Evolutionary conservation across 2,888 invertebrate genomes (phyloP), one percentile per base, ranked within the genome.

Genomic region (Tribolium freemani): DNA sequence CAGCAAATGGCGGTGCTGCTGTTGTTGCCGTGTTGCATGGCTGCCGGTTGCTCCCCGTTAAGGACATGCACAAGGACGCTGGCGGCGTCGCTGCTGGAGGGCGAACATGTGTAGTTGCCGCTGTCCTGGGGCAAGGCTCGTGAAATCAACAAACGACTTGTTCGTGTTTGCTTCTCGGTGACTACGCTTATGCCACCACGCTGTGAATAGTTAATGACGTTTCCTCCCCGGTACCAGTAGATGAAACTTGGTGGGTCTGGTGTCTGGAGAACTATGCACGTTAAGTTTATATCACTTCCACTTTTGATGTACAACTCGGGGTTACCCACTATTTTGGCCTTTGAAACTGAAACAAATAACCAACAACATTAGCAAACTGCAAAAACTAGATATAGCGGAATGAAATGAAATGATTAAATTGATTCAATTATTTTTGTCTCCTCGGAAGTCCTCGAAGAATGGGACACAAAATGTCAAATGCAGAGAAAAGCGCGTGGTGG

Each of bases 281-380:
- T 96, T 87, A 96, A 90, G 89, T 96, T 96, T 88, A 96, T 95
- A 90, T 96, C 95, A 84, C 94, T 95, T 80, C 96, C 96, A 83
- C 94, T 94, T 85, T 94, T 93, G 86, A 96, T 94, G 88, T 93
- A 94, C 85, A 95, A 88, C 88, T 96, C 96, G 31, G 93, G 91
- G 83, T 94, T 95, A 51, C 95, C 94, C 84, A 94, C 89, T 84
- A 96, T 96, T 89, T 94, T 94, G 79, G 96, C 96, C 87, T 94
- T 94, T 81, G 96, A 95, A 85, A 96, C 96, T 96, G 90, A 58
- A 88, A 88, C 38, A 38, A 9, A 38, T 9, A 38, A 75, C 58
- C 30, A 68, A 51, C 45, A 67, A 54, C 77, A 76, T 50, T 51
- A 53, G 5, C 38, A 38, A 38, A 26, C 26, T 3, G 5, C 31